These are phyloP conservation scores for Diplodus puntazzo DNA, from an alignment of 2,797 vertebrate species.

Conservation along the genomic window DNA sequence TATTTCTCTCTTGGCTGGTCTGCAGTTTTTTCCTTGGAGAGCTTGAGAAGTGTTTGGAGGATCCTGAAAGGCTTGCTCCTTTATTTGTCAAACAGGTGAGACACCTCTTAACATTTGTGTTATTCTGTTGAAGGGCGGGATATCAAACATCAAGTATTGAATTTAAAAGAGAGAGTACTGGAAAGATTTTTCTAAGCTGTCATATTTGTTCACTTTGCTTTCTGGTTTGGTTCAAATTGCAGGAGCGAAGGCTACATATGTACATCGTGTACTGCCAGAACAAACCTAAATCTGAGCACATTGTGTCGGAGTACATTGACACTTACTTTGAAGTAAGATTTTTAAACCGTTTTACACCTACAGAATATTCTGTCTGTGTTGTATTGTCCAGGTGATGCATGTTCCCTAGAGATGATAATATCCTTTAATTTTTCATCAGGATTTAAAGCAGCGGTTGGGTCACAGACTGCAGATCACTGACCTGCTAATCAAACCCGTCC, in stretches of 20 bases:
- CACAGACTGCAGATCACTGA: slow-evolving; percentile 97
- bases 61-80: slow-evolving; percentile 94
- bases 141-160: background rate
- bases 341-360: slow-evolving; percentile 2
- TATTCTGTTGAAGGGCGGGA: background rate
- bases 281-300: slow-evolving; percentile 99
- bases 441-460: slow-evolving; percentile 95
- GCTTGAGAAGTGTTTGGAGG: slow-evolving; percentile 98
- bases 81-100: slow-evolving; percentile 97
- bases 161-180: background rate
- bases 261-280: slow-evolving; percentile 99
- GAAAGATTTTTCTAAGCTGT: background rate
- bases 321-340: slow-evolving; percentile 97
- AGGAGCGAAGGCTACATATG: slow-evolving; percentile 99
- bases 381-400: background rate
- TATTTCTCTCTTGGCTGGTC: slow-evolving; percentile 26
- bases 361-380: background rate
- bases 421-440: slow-evolving; percentile 81
- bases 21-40: slow-evolving; percentile 96
- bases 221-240: slow-evolving; percentile 24
- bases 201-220: background rate
- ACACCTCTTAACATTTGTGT: background rate
- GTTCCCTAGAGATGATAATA: background rate
- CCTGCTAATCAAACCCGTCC: slow-evolving; percentile 97
- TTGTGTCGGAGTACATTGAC: slow-evolving; percentile 99